Base-by-base conservation (phyloP, 2,113 vertebrate genomes). In the Callaeas wilsoni region DNA sequence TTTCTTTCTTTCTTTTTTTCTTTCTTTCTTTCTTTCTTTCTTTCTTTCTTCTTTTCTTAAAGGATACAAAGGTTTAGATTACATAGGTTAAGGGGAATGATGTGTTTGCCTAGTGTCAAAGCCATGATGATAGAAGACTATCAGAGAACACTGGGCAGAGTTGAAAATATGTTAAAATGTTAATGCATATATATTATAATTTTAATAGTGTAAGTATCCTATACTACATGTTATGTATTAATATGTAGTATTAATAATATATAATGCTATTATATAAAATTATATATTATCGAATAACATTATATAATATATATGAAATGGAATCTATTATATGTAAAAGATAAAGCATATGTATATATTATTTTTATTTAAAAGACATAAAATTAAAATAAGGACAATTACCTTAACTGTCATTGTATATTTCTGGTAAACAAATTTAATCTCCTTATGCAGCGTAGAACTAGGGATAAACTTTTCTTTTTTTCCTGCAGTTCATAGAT, bases 81-180 rank as follows among this genome's bases (percentile, higher is more conserved):
- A n/a, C 15, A 29, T 12, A 57, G 13, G 15, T 44, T 42, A 93
- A 33, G 27, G 5, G 0, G 3, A 75, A 55, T 21, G 8, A 2
- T 33, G 11, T 22, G 4, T 87, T 82, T 71, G 4, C n/a, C 10
- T 65, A 41, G 3, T 46, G 12, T 15, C 75, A 52, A 81, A 33
- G 3, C 4, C 21, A 33, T 7, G 17, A 63, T 32, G 16, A 30
- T 8, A 75, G 35, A 74, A 91, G 16, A 65, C 15, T 55, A 20
- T 29, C 33, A 64, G 17, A 76, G 15, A 39, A 65, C 16, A 57
- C 35, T 30, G 9, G 3, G 1, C 6, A 50, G 22, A 74, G 5
- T 11, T 65, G 8, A 77, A 77, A 56, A 56, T 26, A 14, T 19
- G 11, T 16, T 20, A 17, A 50, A 70, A 46, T 46, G 0, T 16